These are phyloP conservation scores for Calliphora vicina DNA, from an alignment of 1,140 invertebrate genomes.

Conservation along the genomic window DNA sequence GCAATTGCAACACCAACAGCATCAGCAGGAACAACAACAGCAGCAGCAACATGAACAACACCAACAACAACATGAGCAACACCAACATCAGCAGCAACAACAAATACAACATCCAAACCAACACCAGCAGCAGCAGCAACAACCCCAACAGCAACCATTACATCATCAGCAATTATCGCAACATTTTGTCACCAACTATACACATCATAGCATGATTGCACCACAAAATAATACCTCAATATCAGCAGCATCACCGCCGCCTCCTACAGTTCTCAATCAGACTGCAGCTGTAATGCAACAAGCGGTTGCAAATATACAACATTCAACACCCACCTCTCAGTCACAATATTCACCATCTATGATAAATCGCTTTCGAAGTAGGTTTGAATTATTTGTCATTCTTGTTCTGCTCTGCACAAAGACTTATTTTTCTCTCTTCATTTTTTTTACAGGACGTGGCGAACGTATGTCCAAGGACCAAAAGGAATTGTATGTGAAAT, in stretches of 20 bases:
- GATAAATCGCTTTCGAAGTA: constrained; percentile 60
- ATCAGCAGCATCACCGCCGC: neutral
- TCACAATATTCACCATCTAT: constrained; percentile 36
- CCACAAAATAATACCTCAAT: constrained; percentile 36
- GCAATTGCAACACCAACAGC: constrained; percentile 38
- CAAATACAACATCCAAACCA: neutral
- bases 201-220: constrained; percentile 31
- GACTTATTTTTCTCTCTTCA: neutral
- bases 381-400: constrained; percentile 40
- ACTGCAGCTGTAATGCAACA: constrained; percentile 34
- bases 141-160: constrained; percentile 19
- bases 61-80: neutral
- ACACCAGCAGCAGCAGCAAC: constrained; percentile 42
- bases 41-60: constrained; percentile 40
- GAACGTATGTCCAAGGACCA: constrained; percentile 61
- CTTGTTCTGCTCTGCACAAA: neutral
- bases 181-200: constrained; percentile 46
- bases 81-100: neutral
- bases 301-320: constrained; percentile 23
- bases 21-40: constrained; percentile 46
- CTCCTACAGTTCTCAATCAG: neutral
- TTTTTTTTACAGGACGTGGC: constrained; percentile 51
- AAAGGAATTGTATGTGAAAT: constrained; percentile 59
- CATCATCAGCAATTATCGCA: constrained; percentile 50
- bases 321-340: neutral